phyloP scores from a whole-genome alignment of 2,797 vertebrate genomes.

The Schizopygopsis malacanthus region DNA sequence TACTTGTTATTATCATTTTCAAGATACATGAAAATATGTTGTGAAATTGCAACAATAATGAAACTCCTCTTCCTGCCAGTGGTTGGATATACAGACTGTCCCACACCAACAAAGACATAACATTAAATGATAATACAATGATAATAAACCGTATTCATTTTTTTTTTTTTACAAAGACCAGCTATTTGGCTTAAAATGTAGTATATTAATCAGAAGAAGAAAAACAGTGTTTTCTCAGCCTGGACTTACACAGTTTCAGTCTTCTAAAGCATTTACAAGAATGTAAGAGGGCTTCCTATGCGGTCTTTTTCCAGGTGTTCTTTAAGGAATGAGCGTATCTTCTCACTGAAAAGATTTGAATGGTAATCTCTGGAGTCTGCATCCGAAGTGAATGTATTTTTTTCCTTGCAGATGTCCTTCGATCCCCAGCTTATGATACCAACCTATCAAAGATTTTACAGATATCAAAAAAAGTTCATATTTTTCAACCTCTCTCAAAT shows the following conservation, averaged over 20 bases:
- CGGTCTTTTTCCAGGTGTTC: neutral
- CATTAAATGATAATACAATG: neutral
- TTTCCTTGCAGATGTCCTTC: conserved; percentile 34
- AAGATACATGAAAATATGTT: neutral
- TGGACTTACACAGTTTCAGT: neutral
- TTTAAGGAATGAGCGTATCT: conserved; percentile 57
- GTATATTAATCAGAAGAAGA: neutral
- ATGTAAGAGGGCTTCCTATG: conserved; percentile 37
- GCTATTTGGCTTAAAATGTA: neutral
- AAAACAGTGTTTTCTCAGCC: neutral
- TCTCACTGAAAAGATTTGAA: conserved; percentile 58
- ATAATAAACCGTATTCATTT: neutral
- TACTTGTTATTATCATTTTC: neutral
- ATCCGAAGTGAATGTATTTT: neutral
- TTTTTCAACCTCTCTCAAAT: neutral
- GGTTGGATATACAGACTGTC: neutral
- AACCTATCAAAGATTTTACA: conserved; percentile 53
- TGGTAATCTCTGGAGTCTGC: conserved; percentile 60
- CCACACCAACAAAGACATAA: neutral
- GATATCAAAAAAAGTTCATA: neutral
- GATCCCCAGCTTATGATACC: conserved; percentile 64
- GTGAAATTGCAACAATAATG: neutral
- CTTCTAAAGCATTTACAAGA: conserved; percentile 33
- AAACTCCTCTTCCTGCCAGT: neutral
- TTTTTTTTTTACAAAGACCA: neutral